Evolutionary conservation across 1,140 invertebrate species (phyloP).

Genomic region (Zeugodacus cucurbitae): DNA sequence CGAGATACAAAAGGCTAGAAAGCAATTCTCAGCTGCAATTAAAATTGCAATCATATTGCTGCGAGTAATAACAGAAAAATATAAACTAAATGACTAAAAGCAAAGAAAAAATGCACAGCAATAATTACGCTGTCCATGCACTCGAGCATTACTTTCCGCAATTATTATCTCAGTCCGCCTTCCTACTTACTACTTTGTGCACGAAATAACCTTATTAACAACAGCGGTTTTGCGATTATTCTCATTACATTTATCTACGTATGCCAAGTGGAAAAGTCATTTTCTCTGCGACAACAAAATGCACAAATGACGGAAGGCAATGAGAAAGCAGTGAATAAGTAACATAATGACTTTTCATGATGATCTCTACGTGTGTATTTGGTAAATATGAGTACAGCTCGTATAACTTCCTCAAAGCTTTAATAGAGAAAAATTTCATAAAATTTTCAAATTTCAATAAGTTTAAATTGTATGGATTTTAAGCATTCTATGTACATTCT

Average conservation of each 20-base stretch:
- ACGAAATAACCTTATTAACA: conserved; percentile 16
- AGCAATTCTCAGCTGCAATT: neutral
- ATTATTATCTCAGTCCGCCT: neutral
- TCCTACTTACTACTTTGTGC: neutral
- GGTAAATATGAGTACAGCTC: neutral
- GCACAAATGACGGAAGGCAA: neutral
- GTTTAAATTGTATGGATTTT: too few relatives aligned
- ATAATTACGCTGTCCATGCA: neutral
- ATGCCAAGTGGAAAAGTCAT: conserved; percentile 39
- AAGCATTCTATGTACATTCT: too few relatives aligned
- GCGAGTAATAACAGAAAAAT: neutral
- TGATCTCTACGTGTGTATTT: neutral
- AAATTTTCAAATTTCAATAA: too few relatives aligned
- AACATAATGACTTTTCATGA: neutral
- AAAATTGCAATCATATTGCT: conserved; percentile 13
- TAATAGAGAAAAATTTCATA: too few relatives aligned
- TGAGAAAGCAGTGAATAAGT: neutral
- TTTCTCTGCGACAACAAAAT: neutral
- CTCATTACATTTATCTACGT: conserved; percentile 27
- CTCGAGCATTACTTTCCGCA: neutral
- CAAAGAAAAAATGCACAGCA: neutral
- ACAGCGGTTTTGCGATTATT: neutral
- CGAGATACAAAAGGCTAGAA: too few relatives aligned
- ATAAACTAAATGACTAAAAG: neutral
- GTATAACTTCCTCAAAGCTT: neutral